Evolutionary conservation across 2,113 vertebrate genomes (phyloP).

Genomic region (Lagenorhynchus albirostris): DNA sequence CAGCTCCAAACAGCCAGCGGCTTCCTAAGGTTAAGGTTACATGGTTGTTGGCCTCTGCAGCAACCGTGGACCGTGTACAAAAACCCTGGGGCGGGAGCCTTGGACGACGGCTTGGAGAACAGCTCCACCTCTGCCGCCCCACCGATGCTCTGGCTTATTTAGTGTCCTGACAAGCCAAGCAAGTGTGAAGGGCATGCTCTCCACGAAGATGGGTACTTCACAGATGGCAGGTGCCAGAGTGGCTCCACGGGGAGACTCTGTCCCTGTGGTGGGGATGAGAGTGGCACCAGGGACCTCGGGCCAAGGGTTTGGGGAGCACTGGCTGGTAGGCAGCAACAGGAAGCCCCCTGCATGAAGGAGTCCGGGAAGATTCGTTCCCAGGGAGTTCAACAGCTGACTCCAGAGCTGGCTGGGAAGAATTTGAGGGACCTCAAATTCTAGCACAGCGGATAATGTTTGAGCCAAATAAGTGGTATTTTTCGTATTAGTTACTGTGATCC

Average conservation of each 20-base stretch:
- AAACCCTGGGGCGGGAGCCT: background rate
- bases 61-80: background rate
- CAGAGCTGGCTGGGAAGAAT: background rate
- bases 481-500: background rate
- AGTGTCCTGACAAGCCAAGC: background rate
- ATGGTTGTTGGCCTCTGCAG: background rate
- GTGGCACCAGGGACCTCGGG: too few relatives aligned
- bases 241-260: background rate
- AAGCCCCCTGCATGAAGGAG: background rate
- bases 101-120: background rate
- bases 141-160: background rate
- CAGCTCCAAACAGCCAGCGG: background rate
- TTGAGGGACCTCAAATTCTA: background rate
- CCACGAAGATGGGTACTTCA: background rate
- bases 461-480: background rate
- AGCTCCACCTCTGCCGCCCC: background rate
- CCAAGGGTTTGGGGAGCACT: background rate
- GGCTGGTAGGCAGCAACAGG: too few relatives aligned
- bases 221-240: background rate
- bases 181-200: too few relatives aligned
- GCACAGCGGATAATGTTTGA: background rate
- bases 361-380: background rate
- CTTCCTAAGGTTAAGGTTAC: background rate
- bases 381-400: background rate
- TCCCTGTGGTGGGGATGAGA: background rate